Evolutionary conservation across 2,113 vertebrate species (phyloP).

Genomic region (Scomber colias): DNA sequence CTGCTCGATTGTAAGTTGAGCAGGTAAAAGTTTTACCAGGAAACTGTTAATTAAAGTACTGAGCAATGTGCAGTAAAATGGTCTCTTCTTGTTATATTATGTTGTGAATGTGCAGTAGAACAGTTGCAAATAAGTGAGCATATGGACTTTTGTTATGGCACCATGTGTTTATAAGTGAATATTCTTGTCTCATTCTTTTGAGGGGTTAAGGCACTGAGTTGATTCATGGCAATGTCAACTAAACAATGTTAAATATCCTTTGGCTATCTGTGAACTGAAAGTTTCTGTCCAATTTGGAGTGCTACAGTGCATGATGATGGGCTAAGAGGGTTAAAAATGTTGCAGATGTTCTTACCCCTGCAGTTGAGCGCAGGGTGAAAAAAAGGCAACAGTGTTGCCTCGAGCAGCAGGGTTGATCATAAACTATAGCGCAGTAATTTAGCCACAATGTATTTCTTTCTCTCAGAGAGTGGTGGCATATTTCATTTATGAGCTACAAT

Average conservation of each 20-base stretch:
- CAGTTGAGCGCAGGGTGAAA: constrained; percentile 50
- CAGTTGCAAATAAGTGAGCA: not conserved
- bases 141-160: not conserved
- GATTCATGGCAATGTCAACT: constrained; percentile 14
- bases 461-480: constrained; percentile 61
- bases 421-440: constrained; percentile 73
- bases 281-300: constrained; percentile 27
- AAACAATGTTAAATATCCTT: constrained; percentile 13
- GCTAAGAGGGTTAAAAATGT: constrained; percentile 57
- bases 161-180: not conserved
- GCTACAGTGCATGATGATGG: constrained; percentile 21
- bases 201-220: not conserved
- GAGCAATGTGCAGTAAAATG: not conserved
- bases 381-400: constrained; percentile 53
- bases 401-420: constrained; percentile 57
- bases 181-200: not conserved
- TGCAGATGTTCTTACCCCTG: constrained; percentile 38
- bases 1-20: not conserved
- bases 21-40: constrained; percentile 5
- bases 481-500: constrained; percentile 74
- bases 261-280: constrained; percentile 2
- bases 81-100: not conserved
- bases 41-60: not conserved
- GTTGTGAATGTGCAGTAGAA: not conserved
- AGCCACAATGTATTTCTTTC: constrained; percentile 68